phyloP scores from a whole-genome alignment of 1,140 invertebrate genomes.

The Sipha flava region DNA sequence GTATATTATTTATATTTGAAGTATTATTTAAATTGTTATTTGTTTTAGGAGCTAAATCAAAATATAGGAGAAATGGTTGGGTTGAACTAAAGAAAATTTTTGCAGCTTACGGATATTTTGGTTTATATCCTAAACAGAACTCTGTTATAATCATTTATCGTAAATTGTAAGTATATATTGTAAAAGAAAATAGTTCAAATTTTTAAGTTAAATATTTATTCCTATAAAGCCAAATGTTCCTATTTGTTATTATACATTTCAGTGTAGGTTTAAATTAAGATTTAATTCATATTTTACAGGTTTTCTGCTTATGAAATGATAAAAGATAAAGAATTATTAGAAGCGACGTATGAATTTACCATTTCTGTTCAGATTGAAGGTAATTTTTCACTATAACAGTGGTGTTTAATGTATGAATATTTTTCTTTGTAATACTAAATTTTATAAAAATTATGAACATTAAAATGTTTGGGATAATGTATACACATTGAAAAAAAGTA shows the following conservation, averaged over 20 bases:
- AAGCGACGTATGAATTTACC: not conserved
- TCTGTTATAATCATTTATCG: not conserved
- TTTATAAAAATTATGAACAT: not conserved
- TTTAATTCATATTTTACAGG: not conserved
- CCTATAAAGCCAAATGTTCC: too few species aligned
- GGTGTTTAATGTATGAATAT: not conserved
- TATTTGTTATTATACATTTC: too few species aligned
- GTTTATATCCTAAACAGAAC: not conserved
- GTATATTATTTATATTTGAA: not conserved
- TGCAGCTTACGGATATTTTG: not conserved
- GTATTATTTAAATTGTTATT: not conserved
- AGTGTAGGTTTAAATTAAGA: not conserved
- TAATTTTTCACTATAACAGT: not conserved
- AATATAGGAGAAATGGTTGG: not conserved
- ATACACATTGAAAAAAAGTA: too few species aligned
- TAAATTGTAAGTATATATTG: not conserved
- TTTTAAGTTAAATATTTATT: too few species aligned
- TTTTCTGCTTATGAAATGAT: not conserved
- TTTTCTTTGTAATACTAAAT: not conserved
- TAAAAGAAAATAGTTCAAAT: too few species aligned
- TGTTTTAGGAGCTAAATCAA: not conserved
- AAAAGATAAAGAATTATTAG: not conserved
- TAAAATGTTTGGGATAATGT: too few species aligned
- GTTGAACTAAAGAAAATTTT: constrained; percentile 20
- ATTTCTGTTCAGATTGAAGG: not conserved